Evolutionary conservation across 2,113 vertebrate species (phyloP), one percentile per base, ranked within the genome.

Genomic region (Pimephales promelas): DNA sequence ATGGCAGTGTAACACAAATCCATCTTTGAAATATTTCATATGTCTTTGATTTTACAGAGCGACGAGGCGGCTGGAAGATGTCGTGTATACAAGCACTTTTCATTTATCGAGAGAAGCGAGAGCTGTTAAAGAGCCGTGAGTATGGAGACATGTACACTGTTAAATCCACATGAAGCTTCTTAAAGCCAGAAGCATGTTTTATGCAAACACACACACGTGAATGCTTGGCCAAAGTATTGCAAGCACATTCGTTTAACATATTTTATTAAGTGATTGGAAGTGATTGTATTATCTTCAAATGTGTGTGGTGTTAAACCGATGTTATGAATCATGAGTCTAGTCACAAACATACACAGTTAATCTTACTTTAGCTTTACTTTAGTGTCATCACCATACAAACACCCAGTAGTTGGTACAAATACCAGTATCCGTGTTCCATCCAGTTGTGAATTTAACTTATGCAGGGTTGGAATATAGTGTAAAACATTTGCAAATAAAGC

Each of bases 31-130:
- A 73, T 22, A 24, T 1, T 31, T 4, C 0, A 72, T 9, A 20
- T 64, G n/a, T 75, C 34, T 73, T 28, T 80, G 1, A 5, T 43
- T 56, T 90, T 92, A 47, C 89, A 99, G 98, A 96, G 76, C 91
- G 95, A 82, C 93, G 92, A 61, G 91, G 88, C 64, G 92, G 62
- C 76, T 94, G 94, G 85, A 93, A 93, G 82, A 92, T 92, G 18
- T 81, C 83, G 22, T 87, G 93, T 82, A 93, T 98, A 18, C 95
- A 97, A 84, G 97, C 97, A 7, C 88, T 99, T 79, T 99, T 99
- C 90, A 85, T 99, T 31, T 98, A 97, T 88, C 95, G 91, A 31
- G 94, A 97, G 83, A 34, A 95, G 64, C 96, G 95, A 92, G 81
- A 87, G 74, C 16, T 95, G 79, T 24, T 86, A 18, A 92, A 83